Base-by-base conservation (phyloP, 2,888 invertebrate species). In the Isoperla grammatica region DNA sequence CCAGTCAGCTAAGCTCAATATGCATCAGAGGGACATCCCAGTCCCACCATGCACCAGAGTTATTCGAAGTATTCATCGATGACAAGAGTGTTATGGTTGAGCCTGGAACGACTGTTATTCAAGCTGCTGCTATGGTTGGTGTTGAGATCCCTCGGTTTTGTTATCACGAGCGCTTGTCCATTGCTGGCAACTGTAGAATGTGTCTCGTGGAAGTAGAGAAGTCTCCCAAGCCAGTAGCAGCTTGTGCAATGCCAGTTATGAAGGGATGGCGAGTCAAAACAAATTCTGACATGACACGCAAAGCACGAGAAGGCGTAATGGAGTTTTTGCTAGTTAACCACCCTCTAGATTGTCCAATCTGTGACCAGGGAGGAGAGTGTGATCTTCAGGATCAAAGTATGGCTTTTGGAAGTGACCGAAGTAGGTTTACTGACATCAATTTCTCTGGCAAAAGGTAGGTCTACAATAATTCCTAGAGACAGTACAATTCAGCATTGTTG, bases 211-310 rank as follows among this genome's bases (percentile, higher is more conserved):
- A 99, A 77, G 96, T 99, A 11, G 99, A 99, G 74, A 97, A 94
- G 74, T 94, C 96, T 43, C 89, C 95, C 1, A 96, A 99, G 81
- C 98, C 98, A 0, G 92, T 96, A 0, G 99, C 99, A 8, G 96
- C 98, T 0, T 99, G 99, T 75, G 99, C 99, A 12, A 99, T 99
- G 98, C 99, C 99, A 0, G 98, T 99, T 0, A 96, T 99, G 97
- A 98, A 98, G 76, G 99, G 98, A n/a, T 95, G 94, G 99, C 84
- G 90, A 66, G 86, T 99, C 17, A 98, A 98, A 75, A 99, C 99
- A 17, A 91, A 99, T 74, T 98, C 98, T 0, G 94, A 95, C 68
- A 80, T 97, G 77, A 95, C 95, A 0, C 82, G 83, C 64, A 84
- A 87, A 72, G 88, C 87, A 19, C 77, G 87, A 58, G 87, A 84